Conservation (phyloP, 2,888 invertebrate species). For the Arctia plantaginis region DNA sequence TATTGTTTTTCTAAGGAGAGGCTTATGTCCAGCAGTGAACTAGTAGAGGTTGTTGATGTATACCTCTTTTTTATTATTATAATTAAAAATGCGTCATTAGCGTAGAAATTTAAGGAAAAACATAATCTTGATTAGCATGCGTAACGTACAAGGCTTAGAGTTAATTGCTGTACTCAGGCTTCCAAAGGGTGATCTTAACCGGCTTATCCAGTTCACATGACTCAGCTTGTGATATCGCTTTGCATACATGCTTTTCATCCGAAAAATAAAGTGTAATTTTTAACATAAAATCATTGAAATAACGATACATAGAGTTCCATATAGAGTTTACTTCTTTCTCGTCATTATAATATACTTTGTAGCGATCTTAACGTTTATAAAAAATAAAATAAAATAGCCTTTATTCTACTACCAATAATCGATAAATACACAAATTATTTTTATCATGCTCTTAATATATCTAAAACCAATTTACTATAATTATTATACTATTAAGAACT, state of each 20-base stretch:
- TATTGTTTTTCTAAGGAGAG: not conserved
- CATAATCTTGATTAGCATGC: slow-evolving; percentile 60
- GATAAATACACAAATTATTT: no score
- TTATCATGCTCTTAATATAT: no score
- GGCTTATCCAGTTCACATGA: slow-evolving; percentile 48
- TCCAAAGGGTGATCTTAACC: slow-evolving; percentile 50
- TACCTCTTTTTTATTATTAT: not conserved
- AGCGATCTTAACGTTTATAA: not conserved
- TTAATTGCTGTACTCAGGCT: slow-evolving; percentile 60
- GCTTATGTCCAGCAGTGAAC: no score
- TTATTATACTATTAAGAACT: no score
- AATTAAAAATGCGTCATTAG: slow-evolving; percentile 40
- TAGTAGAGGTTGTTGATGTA: no score
- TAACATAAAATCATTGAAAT: not conserved
- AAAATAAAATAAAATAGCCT: no score
- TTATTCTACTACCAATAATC: no score
- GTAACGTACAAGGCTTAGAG: slow-evolving; percentile 45
- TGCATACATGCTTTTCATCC: slow-evolving; percentile 5
- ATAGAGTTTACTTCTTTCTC: not conserved
- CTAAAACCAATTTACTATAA: no score
- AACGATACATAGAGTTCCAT: not conserved
- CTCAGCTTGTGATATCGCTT: slow-evolving; percentile 31
- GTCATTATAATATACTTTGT: not conserved
- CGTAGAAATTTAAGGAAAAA: slow-evolving; percentile 48
- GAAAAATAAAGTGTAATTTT: not conserved